Conservation (phyloP, 2,888 invertebrate species). For the Uloborus plumipes region DNA sequence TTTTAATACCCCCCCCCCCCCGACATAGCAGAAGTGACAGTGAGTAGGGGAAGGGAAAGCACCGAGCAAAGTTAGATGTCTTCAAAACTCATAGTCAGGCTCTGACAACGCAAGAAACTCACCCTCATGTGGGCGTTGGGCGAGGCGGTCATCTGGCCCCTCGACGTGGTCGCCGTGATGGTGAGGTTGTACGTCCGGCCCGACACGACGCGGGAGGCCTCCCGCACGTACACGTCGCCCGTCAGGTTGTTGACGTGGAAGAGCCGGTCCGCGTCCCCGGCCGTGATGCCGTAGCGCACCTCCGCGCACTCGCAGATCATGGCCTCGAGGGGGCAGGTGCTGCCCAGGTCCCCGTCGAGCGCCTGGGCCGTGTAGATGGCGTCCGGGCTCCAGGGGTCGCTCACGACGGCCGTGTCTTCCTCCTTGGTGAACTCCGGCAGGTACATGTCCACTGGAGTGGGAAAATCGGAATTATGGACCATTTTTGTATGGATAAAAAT, state of each 20-base stretch:
- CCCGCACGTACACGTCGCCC: constrained; percentile 61
- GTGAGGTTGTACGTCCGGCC: constrained; percentile 42
- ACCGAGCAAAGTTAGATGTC: too few relatives aligned
- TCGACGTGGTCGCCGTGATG: constrained; percentile 33
- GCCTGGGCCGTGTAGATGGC: constrained; percentile 57
- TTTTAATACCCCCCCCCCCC: too few relatives aligned
- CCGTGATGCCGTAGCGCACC: constrained; percentile 41
- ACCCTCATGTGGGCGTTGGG: constrained; percentile 37
- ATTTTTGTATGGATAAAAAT: too few relatives aligned
- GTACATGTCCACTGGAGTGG: constrained; percentile 43
- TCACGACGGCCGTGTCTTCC: constrained; percentile 49
- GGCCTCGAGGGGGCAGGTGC: constrained; percentile 32
- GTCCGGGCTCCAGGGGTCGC: constrained; percentile 53
- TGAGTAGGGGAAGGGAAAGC: too few relatives aligned
- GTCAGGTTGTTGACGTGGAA: constrained; percentile 63
- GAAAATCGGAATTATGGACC: not conserved
- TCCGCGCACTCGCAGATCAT: constrained; percentile 62
- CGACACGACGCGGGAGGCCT: constrained; percentile 29
- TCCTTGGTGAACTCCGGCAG: constrained; percentile 47
- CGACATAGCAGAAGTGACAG: too few relatives aligned
- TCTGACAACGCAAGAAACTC: too few relatives aligned
- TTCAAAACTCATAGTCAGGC: too few relatives aligned
- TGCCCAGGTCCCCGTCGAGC: constrained; percentile 52
- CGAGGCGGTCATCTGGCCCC: constrained; percentile 29
- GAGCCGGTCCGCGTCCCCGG: constrained; percentile 26